Evolutionary conservation across 2,888 invertebrate genomes (phyloP), one percentile per base, ranked within the genome.

Genomic region (Eupithecia subumbrata): DNA sequence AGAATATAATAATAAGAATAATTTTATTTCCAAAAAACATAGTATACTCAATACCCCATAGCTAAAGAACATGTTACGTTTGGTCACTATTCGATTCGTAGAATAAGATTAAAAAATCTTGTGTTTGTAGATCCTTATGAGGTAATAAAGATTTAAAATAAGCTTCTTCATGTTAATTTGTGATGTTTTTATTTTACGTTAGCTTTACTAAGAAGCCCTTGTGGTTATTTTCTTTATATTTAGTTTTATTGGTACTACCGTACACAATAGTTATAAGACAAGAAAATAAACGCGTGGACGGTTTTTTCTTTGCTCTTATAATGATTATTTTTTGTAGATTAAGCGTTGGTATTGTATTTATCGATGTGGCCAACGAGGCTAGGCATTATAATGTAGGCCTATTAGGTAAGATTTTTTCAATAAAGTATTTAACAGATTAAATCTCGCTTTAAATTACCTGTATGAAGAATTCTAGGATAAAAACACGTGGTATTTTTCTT

Each of bases 91-190:
- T 56, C 22, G 56, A 56, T 56, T 25, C 60, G 11, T 60, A 60
- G 25, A 60, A 60, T 60, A 60, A 60, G 60, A 25, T 60, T 60
- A 60, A 56, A 30, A 30, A 60, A 60, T 60, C 60, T 60, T 60
- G 22, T 60, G 60, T 60, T 60, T 25, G 5, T 60, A 60, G 60
- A 60, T 60, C 25, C 14, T 60, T 60, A 60, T 60, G 60, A 60
- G 25, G 60, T 12, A 60, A 60, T 60, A 60, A 60, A 60, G 60
- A 25, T 60, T 60, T 25, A 60, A 60, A 56, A 60, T 60, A 60
- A 60, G 60, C 14, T 60, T 60, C n/a, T 34, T 56, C 52, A 14
- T 71, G 64, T 82, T 73, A 83, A 34, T 82, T 60, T 60, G 60
- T 60, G 60, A 60, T 60, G 25, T 60, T 60, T 60, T 60, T 60